Base-by-base conservation (phyloP, 2,113 vertebrate genomes). In the Neolamprologus cancellatus region DNA sequence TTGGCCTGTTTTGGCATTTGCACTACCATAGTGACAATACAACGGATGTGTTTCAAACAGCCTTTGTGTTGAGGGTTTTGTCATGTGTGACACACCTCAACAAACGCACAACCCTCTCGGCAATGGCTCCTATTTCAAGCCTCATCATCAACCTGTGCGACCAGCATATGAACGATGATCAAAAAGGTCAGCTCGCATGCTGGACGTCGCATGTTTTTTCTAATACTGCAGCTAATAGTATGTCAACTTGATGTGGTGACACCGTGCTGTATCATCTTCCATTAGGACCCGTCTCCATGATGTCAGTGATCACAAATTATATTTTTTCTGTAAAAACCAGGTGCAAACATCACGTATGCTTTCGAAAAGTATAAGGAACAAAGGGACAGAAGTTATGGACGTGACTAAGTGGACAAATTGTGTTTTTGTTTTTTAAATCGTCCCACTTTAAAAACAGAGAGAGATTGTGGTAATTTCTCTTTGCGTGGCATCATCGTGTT, bases 1-100 rank as follows among this genome's bases (percentile, higher is more conserved):
- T 91, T 48, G 61, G 64, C 90, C 88, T 86, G 84, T 88, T 93
- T 89, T 84, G 87, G 90, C 86, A 86, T 95, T 96, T 95, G 95
- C 95, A 94, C 95, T 95, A 94, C 86, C 83, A 85, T 69, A 12
- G 84, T 78, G 91, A 92, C 88, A 89, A 82, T 66, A 82, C 82
- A 87, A 88, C 81, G 81, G 83, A 83, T 79, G 76, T 74, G 52
- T 90, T 86, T 90, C 36, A 87, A 87, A 74, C 85, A 82, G 78
- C 79, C 88, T 82, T 89, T 79, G 15, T 9, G 83, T 78, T 55
- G 83, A 64, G 79, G 84, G 85, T 84, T 85, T 83, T 82, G 82
- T 85, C 85, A 39, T 59, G 57, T 41, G 79, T 46, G 81, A 90
- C 78, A 57, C 76, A 76, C 84, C 83, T 84, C 85, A 78, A 89